Base-by-base conservation (phyloP, 2,113 vertebrate genomes). In the Elephas maximus region DNA sequence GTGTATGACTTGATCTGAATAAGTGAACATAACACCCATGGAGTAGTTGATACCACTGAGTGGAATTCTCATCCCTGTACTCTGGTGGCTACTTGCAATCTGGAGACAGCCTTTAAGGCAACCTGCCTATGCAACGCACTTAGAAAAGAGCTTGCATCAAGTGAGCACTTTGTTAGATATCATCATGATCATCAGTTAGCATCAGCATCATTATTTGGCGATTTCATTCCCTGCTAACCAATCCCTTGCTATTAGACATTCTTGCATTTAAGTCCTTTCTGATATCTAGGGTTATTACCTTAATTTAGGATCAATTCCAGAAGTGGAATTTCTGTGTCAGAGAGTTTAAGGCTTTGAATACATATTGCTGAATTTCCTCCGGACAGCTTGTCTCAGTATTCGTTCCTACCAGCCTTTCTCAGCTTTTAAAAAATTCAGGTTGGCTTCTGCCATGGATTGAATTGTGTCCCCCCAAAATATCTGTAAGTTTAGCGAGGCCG, bases 301-400 rank as follows among this genome's bases (percentile, higher is more conserved):
- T 77, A 45, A 2, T 37, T 37, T 37, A 37, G 37, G 2, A 57
- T 91, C 60, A 93, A 48, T 93, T 95, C 28, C 44, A 37, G 73
- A 90, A 62, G 65, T 84, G 10, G 28, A 81, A 93, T 95, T 94
- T 94, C 41, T 84, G 84, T 45, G 26, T 74, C 20, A 88, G 67
- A 88, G 84, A 89, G 15, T 57, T 79, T 48, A 63, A 65, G 37
- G 17, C 10, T 95, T 92, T 76, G n/a, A 84, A 45, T 76, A 45
- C 14, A 48, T 41, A 53, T 28, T 95, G 33, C 53, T 69, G 24
- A 48, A 85, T 93, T 89, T 82, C 18, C 74, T 91, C 51, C 11
- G 73, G 78, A 33, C 90, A 84, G 24, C 41, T 83, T 53, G 33
- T 92, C 28, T 91, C 37, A 74, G 14, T 81, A 41, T 79, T 81